These are phyloP conservation scores for Hesperia comma DNA, from an alignment of 2,888 invertebrate species.

Conservation along the genomic window DNA sequence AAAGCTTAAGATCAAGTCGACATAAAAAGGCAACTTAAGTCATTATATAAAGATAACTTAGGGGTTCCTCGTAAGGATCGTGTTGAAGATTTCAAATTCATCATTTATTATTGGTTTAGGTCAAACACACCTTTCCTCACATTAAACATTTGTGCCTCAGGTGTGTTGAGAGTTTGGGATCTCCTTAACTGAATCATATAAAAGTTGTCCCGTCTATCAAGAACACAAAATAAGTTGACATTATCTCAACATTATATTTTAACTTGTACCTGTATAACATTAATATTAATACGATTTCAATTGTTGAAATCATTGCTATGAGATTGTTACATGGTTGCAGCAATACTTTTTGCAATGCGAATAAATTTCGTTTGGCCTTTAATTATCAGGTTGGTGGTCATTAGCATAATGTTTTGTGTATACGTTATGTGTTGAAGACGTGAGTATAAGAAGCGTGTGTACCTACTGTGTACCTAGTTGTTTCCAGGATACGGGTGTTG, in stretches of 20 bases:
- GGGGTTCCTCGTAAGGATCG: no score
- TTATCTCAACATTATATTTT: background rate
- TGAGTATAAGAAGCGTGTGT: conserved; percentile 11
- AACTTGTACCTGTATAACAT: background rate
- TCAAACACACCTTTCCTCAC: no score
- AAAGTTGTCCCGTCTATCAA: no score
- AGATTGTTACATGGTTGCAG: conserved; percentile 25
- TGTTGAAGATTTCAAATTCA: no score
- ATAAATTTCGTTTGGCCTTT: conserved; percentile 34
- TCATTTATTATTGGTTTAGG: no score
- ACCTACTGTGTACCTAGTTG: conserved; percentile 4
- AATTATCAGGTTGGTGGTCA: conserved; percentile 24
- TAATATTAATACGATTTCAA: background rate
- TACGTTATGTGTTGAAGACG: conserved; percentile 2
- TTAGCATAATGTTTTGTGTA: conserved; percentile 26
- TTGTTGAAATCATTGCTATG: conserved; percentile 21
- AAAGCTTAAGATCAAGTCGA: no score
- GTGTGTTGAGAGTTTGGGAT: no score
- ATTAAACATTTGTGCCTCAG: no score
- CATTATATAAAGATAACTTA: no score
- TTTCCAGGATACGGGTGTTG: conserved; percentile 54
- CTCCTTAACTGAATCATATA: no score
- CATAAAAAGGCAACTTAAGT: no score
- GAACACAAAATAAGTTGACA: background rate
- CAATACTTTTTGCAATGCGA: conserved; percentile 33